These are phyloP conservation scores for Ophiothrix spiculata DNA, from an alignment of 35 echinoderm and acorn worm genomes.

Conservation along the genomic window DNA sequence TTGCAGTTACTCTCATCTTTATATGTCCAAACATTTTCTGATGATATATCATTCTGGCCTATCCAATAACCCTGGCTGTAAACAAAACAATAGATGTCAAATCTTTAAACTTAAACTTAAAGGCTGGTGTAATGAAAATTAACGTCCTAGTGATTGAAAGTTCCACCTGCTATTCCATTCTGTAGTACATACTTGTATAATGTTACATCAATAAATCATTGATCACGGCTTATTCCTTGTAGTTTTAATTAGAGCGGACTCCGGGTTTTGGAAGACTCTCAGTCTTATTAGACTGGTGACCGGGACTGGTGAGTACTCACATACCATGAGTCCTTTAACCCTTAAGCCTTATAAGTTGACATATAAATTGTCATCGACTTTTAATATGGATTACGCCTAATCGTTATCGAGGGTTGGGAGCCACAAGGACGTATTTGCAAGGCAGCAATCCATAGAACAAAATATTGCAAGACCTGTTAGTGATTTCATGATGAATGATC, in stretches of 20 bases:
- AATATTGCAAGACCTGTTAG: too few relatives aligned
- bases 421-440: too few relatives aligned
- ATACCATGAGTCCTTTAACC: too few relatives aligned
- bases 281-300: too few relatives aligned
- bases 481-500: too few relatives aligned
- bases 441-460: too few relatives aligned
- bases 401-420: too few relatives aligned
- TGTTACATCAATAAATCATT: not conserved
- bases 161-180: not conserved
- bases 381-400: too few relatives aligned
- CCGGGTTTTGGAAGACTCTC: not conserved
- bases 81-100: not conserved
- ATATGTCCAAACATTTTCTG: conserved; percentile 1
- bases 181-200: not conserved
- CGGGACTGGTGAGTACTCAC: too few relatives aligned
- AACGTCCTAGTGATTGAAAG: not conserved
- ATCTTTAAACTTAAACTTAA: not conserved
- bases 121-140: not conserved
- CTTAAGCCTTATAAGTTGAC: too few relatives aligned
- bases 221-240: not conserved
- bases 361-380: too few relatives aligned
- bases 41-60: not conserved
- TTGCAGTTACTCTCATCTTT: not conserved
- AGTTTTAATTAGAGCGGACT: not conserved
- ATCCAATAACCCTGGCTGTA: not conserved